phyloP scores from a whole-genome alignment of 2,888 invertebrate genomes.

The Anoncus sp. region DNA sequence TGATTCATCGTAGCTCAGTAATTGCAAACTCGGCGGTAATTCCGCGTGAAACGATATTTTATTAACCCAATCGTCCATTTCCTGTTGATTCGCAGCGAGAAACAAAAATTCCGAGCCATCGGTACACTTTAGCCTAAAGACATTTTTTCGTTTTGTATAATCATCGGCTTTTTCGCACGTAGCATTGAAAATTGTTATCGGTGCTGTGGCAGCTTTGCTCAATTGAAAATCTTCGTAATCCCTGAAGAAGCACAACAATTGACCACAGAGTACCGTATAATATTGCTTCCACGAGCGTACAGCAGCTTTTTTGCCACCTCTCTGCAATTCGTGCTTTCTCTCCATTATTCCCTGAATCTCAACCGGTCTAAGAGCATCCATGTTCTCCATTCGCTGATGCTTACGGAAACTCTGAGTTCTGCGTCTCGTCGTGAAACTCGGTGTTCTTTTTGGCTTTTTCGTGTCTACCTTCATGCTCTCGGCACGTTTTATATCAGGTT shows the following conservation, averaged over 20 bases:
- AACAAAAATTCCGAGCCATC: slow-evolving; percentile 98
- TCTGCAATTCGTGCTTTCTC: slow-evolving; percentile 96
- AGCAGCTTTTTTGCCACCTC: slow-evolving; percentile 97
- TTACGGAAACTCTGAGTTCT: slow-evolving; percentile 94
- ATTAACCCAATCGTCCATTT: slow-evolving; percentile 95
- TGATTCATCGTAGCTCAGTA: slow-evolving; percentile 91
- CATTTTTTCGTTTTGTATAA: slow-evolving; percentile 97
- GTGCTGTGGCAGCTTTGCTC: slow-evolving; percentile 94
- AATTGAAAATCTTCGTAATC: slow-evolving; percentile 95
- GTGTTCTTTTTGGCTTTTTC: slow-evolving; percentile 95
- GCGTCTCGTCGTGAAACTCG: slow-evolving; percentile 97
- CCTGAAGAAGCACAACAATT: slow-evolving; percentile 98
- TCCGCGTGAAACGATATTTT: slow-evolving; percentile 97
- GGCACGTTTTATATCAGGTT: slow-evolving; percentile 90
- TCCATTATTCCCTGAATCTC: slow-evolving; percentile 97
- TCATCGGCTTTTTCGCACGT: slow-evolving; percentile 94
- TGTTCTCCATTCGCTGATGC: slow-evolving; percentile 86
- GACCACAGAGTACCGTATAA: slow-evolving; percentile 98
- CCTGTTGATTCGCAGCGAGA: slow-evolving; percentile 89
- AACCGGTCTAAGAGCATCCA: slow-evolving; percentile 91
- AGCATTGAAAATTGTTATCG: slow-evolving; percentile 89
- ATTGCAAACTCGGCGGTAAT: slow-evolving; percentile 94
- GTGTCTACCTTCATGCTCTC: slow-evolving; percentile 93
- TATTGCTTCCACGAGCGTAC: slow-evolving; percentile 98
- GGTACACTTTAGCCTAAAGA: slow-evolving; percentile 93